phyloP scores from a whole-genome alignment of 2,888 invertebrate species.

The Scaptomyza polygonia region DNA sequence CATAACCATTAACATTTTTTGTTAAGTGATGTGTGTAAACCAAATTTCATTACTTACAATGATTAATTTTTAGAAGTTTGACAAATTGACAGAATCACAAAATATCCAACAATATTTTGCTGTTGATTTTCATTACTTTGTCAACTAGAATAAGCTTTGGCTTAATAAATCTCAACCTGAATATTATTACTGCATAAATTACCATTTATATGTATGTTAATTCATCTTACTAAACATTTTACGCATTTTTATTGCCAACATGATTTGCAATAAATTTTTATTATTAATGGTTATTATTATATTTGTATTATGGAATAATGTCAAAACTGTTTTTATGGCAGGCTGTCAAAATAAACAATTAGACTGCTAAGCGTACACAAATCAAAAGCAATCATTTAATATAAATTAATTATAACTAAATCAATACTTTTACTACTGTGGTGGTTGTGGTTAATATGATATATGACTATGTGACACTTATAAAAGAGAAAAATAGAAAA shows the following conservation, averaged over 20 bases:
- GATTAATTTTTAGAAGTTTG: neutral
- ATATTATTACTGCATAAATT: neutral
- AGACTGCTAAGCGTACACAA: conserved; percentile 18
- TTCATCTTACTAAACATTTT: conserved; percentile 1
- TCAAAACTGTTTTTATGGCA: conserved; percentile 11
- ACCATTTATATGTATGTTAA: neutral
- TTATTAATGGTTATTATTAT: conserved; percentile 1
- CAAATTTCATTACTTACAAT: neutral
- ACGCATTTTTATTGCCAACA: conserved; percentile 2
- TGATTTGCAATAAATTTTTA: conserved; percentile 4
- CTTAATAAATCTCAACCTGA: too few relatives aligned
- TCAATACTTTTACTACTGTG: conserved; percentile 5
- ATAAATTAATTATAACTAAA: conserved; percentile 54
- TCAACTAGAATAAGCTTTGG: neutral
- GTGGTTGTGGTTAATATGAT: conserved; percentile 22
- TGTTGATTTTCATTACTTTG: neutral
- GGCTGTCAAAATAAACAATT: conserved; percentile 21
- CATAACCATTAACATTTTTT: conserved; percentile 40
- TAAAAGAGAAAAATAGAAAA: conserved; percentile 6
- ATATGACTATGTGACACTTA: conserved; percentile 22
- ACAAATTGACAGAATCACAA: neutral
- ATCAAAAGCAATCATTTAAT: conserved; percentile 45
- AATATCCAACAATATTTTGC: neutral
- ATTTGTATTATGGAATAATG: neutral
- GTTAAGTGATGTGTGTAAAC: neutral